These are phyloP conservation scores for Sesia bembeciformis DNA, from an alignment of 2,888 invertebrate species.

Conservation along the genomic window DNA sequence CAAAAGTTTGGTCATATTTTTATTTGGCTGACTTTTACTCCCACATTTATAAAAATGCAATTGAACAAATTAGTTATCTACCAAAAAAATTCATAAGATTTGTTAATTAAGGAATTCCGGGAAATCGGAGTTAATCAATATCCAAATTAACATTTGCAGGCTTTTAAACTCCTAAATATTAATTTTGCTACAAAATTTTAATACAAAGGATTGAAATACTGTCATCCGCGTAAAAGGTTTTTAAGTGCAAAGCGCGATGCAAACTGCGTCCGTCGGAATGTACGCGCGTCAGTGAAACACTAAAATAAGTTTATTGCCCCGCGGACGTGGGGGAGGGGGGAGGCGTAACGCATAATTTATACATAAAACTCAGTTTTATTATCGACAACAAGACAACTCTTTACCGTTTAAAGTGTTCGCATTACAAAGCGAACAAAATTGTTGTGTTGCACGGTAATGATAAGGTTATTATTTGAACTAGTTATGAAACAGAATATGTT, in stretches of 20 bases:
- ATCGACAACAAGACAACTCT: slow-evolving; percentile 35
- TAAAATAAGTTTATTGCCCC: slow-evolving; percentile 47
- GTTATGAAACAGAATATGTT: too few relatives aligned
- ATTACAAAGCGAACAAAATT: background rate
- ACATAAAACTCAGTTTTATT: slow-evolving; percentile 51
- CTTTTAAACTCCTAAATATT: too few relatives aligned
- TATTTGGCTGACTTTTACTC: background rate
- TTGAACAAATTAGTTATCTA: background rate
- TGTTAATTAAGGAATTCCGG: too few relatives aligned
- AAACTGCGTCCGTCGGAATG: slow-evolving; percentile 1
- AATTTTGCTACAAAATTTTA: background rate
- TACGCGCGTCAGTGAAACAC: slow-evolving; percentile 36
- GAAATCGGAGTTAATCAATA: too few relatives aligned
- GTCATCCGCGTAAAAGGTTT: background rate
- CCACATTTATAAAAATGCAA: background rate
- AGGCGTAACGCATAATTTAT: slow-evolving; percentile 42
- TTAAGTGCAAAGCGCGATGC: background rate
- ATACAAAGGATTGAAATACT: background rate
- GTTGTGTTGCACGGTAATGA: too few relatives aligned
- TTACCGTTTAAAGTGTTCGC: slow-evolving; percentile 18
- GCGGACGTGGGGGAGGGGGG: slow-evolving; percentile 11
- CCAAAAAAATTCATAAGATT: too few relatives aligned
- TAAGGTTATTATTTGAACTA: too few relatives aligned
- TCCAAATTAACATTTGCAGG: too few relatives aligned
- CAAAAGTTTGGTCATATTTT: background rate